Evolutionary conservation across 2,888 invertebrate species (phyloP).

Genomic region (Cactoblastis cactorum): DNA sequence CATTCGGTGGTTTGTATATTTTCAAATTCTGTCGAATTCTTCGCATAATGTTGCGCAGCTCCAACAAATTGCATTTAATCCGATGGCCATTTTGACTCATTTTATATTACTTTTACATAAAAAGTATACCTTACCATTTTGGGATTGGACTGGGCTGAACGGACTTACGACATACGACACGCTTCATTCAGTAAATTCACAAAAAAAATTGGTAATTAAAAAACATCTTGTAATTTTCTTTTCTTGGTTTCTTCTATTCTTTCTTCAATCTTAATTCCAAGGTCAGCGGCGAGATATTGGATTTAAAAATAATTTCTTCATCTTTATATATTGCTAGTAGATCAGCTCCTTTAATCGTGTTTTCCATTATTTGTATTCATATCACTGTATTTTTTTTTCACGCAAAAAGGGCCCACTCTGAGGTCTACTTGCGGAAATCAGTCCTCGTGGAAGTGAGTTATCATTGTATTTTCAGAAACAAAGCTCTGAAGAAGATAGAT

Average conservation of each 20-base stretch:
- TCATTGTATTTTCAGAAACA: background rate
- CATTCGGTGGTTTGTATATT: background rate
- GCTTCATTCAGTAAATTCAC: conserved; percentile 20
- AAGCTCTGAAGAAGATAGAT: background rate
- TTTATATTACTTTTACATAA: conserved; percentile 17
- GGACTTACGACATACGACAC: conserved; percentile 56
- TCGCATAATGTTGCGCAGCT: background rate
- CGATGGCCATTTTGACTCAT: conserved; percentile 53
- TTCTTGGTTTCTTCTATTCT: background rate
- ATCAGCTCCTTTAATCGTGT: background rate
- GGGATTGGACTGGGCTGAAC: conserved; percentile 66
- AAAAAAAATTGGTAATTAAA: conserved; percentile 3
- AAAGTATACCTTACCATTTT: conserved; percentile 58
- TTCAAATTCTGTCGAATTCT: background rate
- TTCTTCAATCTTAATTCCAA: background rate
- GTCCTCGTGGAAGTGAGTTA: no score
- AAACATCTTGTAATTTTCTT: background rate
- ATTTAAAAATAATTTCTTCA: background rate
- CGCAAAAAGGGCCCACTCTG: no score
- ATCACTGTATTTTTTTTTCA: background rate
- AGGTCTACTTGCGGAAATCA: no score
- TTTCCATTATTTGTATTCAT: background rate
- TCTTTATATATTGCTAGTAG: background rate
- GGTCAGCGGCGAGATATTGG: background rate
- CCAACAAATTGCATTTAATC: conserved; percentile 35